These are phyloP conservation scores for Drosophila multiciliata DNA, from an alignment of 2,888 invertebrate genomes.

Conservation along the genomic window DNA sequence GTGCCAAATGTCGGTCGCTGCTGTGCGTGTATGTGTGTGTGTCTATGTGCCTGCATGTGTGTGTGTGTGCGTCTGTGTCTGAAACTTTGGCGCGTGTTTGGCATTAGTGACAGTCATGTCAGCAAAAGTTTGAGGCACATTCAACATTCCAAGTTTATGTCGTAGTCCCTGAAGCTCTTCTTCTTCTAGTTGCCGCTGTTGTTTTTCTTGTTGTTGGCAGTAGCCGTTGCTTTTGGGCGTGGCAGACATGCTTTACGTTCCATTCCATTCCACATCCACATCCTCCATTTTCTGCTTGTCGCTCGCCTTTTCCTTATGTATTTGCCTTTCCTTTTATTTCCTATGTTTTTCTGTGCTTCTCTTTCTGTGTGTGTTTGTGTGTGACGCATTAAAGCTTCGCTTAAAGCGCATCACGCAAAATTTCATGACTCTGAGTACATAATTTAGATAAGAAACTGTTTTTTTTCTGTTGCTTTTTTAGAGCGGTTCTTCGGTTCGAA, in stretches of 20 bases:
- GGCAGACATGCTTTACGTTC: slow-evolving; percentile 61
- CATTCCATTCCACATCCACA: slow-evolving; percentile 5
- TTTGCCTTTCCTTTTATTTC: slow-evolving; percentile 6
- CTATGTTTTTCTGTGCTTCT: background rate
- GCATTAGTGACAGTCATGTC: slow-evolving; percentile 81
- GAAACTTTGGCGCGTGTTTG: slow-evolving; percentile 81
- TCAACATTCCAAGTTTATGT: slow-evolving; percentile 79
- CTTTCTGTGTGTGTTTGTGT: background rate
- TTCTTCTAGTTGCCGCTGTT: background rate
- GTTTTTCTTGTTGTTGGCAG: slow-evolving; percentile 8
- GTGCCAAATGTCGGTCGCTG: slow-evolving; percentile 65
- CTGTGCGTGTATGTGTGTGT: slow-evolving; percentile 26
- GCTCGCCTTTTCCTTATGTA: slow-evolving; percentile 3
- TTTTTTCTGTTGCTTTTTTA: background rate
- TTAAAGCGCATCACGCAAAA: slow-evolving; percentile 49
- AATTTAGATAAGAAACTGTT: slow-evolving; percentile 51
- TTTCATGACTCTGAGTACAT: slow-evolving; percentile 50
- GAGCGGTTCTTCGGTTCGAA: background rate
- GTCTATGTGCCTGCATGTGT: slow-evolving; percentile 14
- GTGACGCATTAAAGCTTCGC: slow-evolving; percentile 55
- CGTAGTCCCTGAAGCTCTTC: slow-evolving; percentile 40
- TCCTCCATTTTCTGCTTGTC: slow-evolving; percentile 18
- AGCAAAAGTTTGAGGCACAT: slow-evolving; percentile 81
- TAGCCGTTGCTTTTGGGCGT: slow-evolving; percentile 44
- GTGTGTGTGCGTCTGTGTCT: slow-evolving; percentile 65